Evolutionary conservation across 1,140 invertebrate genomes (phyloP), one percentile per base, ranked within the genome.

Genomic region (Piezodorus guildinii): DNA sequence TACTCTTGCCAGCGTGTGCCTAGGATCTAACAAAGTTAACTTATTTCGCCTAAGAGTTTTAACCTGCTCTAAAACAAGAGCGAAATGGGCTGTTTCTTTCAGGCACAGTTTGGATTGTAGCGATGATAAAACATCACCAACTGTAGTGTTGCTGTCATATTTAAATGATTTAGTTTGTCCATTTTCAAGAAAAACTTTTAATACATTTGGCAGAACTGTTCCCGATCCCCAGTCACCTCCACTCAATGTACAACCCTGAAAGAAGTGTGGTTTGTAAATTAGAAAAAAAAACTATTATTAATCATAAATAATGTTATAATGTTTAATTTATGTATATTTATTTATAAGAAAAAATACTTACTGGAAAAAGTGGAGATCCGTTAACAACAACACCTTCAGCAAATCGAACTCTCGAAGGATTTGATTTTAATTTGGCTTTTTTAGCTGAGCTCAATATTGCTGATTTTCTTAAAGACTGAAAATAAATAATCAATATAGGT

Each of bases 151-250:
- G 25, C 85, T 82, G 75, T 96, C 91, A 73, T 96, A 96, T 73
- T 94, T 94, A 75, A 96, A 96, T n/a, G 90, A 94, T 74, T 94
- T 94, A 4, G 92, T 95, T 75, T 95, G 92, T 3, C 92, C 91
- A 73, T 95, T 96, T 76, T 96, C 93, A 25, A 95, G 77, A 73
- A 94, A 95, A 43, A 92, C 90, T 77, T 94, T 93, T 25, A 95
- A 79, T 12, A 95, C 91, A 76, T 93, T 94, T 14, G 91, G 91
- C 84, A 94, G 90, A 34, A 90, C 87, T 16, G 91, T 88, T n/a
- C 60, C 65, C 43, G 91, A 79, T 71, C 85, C 88, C 51, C 88
- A 83, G 69, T 92, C 88, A 46, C 85, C 84, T 45, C 85, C 75
- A 2, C 85, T 86, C 72, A 87, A 86, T 1, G 83, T 83, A 21